phyloP scores from a whole-genome alignment of 2,113 vertebrate genomes.

The Caranx melampygus region DNA sequence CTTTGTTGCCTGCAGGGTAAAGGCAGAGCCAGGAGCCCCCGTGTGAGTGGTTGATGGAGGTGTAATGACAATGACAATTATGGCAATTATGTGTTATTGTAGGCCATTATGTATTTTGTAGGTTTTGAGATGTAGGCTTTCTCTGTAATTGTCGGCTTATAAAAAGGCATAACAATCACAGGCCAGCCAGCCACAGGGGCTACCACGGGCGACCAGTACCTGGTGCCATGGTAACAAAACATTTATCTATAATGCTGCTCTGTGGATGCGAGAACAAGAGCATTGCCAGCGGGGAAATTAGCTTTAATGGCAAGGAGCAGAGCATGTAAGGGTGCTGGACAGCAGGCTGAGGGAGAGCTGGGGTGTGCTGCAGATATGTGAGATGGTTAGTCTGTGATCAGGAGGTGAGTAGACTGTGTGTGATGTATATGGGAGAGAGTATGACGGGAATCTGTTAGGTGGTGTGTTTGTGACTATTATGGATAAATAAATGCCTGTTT shows the following conservation, averaged over 20 bases:
- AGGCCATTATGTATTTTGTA: slow-evolving; percentile 81
- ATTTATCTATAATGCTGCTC: slow-evolving; percentile 78
- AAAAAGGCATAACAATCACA: slow-evolving; percentile 74
- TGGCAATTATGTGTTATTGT: slow-evolving; percentile 81
- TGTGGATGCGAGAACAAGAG: slow-evolving; percentile 75
- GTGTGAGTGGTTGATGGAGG: slow-evolving; percentile 63
- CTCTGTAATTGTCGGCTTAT: slow-evolving; percentile 77
- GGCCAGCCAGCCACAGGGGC: slow-evolving; percentile 62
- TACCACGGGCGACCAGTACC: slow-evolving; percentile 67
- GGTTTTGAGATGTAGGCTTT: slow-evolving; percentile 76
- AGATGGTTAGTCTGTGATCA: slow-evolving; percentile 28
- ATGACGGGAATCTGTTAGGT: slow-evolving; percentile 14
- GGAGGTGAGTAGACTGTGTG: slow-evolving; percentile 14
- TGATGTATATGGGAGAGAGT: background rate
- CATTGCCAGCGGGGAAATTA: slow-evolving; percentile 79
- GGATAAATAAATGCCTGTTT: background rate
- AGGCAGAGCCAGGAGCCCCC: slow-evolving; percentile 55
- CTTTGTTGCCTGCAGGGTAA: slow-evolving; percentile 40
- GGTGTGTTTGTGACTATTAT: background rate
- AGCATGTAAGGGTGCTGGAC: slow-evolving; percentile 57
- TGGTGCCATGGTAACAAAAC: slow-evolving; percentile 81
- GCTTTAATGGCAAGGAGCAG: slow-evolving; percentile 70
- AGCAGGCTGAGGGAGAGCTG: slow-evolving; percentile 43
- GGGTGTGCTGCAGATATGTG: slow-evolving; percentile 50
- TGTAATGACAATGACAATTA: slow-evolving; percentile 75